Base-by-base conservation (phyloP, 1,140 invertebrate genomes). In the Dolichoris vasculosae region DNA sequence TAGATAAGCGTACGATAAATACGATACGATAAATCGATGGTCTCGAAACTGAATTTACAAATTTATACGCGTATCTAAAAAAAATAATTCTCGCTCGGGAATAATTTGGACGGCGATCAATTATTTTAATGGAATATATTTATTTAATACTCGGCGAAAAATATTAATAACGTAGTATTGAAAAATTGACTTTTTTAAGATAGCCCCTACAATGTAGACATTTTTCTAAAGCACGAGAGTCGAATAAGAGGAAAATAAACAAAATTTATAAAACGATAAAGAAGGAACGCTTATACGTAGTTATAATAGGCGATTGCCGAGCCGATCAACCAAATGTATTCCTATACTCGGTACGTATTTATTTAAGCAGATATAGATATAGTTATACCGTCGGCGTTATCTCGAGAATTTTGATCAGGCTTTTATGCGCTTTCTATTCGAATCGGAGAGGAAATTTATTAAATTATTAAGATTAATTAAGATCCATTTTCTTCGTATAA, bases 401-500 rank as follows among this genome's bases (percentile, higher is more conserved):
- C 15, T 67, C 0, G 32, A 67, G 15, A 67, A 35, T 13, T 67
- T 67, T 67, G n/a, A 67, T 67, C 30, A 67, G 13, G 55, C 55
- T 59, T 59, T 26, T 59, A 59, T 35, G 20, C 20, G 40, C 35
- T 69, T 38, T 69, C 67, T 30, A 26, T 59, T 59, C 55, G 8
- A 23, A 40, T 69, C 20, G 2, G 23, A 38, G 32, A 17, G 35
- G 35, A 3, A 69, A 69, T 69, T 69, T 69, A 69, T 69, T 69
- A 69, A 69, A 69, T 69, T 23, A 69, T 69, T 67, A 32, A 32
- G 30, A 67, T 67, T 69, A 69, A 69, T 69, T 38, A 38, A 35
- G 2, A 38, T 69, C 35, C 32, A 38, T 69, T 69, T 38, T 2
- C 9, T 35, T 15, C 7, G 13, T 3, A 67, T 35, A 35, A 35